Conservation (phyloP, 2,797 vertebrate species). For the Eulemur mongoz region DNA sequence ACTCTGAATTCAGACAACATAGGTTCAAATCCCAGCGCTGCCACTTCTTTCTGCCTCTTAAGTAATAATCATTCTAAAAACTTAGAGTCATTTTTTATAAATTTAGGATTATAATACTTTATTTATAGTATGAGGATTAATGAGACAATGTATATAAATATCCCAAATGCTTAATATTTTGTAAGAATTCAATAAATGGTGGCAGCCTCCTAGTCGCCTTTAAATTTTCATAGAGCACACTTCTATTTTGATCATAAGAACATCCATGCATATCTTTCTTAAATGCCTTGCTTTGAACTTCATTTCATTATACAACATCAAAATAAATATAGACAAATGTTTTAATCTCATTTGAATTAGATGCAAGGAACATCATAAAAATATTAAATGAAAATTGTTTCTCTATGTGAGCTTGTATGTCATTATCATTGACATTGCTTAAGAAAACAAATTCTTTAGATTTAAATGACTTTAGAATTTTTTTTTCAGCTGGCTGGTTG, state of each 20-base stretch:
- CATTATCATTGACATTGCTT: constrained; percentile 6
- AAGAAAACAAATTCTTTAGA: constrained; percentile 41
- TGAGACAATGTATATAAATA: neutral
- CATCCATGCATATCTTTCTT: neutral
- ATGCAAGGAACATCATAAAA: neutral
- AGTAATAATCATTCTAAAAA: neutral
- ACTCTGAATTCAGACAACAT: neutral
- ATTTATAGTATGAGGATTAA: neutral
- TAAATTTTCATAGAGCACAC: neutral
- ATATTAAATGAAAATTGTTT: constrained; percentile 41
- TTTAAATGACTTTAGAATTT: neutral
- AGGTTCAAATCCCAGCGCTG: neutral
- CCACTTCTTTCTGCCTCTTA: neutral
- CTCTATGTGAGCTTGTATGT: neutral
- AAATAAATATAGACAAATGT: constrained; percentile 23
- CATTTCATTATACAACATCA: neutral
- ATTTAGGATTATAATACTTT: neutral
- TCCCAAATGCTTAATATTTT: neutral
- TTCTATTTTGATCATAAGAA: neutral
- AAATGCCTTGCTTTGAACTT: constrained; percentile 6
- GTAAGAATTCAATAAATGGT: neutral
- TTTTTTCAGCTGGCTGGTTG: neutral
- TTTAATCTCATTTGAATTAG: constrained; percentile 27
- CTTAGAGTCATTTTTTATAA: neutral
- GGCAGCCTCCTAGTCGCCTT: neutral